These are phyloP conservation scores for Rhea pennata DNA, from an alignment of 2,113 vertebrate genomes.

Conservation along the genomic window DNA sequence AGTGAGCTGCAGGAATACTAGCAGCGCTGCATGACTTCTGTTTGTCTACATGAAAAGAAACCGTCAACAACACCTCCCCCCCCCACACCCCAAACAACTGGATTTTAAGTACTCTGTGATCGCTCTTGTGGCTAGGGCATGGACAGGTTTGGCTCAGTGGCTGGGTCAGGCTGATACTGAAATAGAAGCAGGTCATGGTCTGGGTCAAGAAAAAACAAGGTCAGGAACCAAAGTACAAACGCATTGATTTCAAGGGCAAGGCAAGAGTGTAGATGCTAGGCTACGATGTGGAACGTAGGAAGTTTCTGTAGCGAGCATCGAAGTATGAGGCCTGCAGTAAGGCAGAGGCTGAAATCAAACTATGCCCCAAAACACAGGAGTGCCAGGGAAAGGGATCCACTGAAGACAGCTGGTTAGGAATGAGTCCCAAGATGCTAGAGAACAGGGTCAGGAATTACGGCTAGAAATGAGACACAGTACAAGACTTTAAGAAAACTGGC, in stretches of 20 bases:
- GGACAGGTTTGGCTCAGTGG: background rate
- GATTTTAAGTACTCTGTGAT: background rate
- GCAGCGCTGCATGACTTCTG: background rate
- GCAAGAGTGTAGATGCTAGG: background rate
- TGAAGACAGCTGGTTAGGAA: background rate
- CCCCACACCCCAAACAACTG: background rate
- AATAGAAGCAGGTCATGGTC: background rate
- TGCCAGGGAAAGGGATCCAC: background rate
- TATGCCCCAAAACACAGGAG: accelerated
- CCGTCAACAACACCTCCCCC: background rate
- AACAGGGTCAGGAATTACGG: background rate
- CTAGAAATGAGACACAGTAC: background rate
- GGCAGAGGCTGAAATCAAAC: background rate
- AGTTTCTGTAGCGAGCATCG: background rate
- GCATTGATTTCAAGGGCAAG: background rate
- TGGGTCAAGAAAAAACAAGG: background rate
- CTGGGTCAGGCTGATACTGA: background rate
- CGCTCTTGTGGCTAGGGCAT: background rate
- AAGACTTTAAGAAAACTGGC: background rate
- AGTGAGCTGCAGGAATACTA: background rate
- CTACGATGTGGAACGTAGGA: background rate
- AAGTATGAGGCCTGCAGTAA: background rate
- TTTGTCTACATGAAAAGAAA: background rate
- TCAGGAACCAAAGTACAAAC: background rate
- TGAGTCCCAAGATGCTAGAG: background rate